phyloP scores from a whole-genome alignment of 2,113 vertebrate species.

The Oryzias woworae region DNA sequence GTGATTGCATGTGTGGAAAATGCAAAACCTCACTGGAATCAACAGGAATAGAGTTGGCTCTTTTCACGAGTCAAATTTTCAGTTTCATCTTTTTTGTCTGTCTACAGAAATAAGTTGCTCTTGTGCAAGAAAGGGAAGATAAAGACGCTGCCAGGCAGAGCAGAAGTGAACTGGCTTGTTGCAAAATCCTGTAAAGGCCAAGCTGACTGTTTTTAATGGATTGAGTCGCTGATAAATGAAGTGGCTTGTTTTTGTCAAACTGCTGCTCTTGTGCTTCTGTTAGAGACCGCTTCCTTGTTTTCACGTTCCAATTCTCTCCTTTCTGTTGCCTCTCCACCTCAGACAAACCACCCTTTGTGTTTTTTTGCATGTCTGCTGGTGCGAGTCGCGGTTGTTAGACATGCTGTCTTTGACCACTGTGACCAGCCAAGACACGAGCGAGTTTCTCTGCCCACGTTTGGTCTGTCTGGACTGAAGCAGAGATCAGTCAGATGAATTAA shows the following conservation, averaged over 20 bases:
- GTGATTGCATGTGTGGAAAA: slow-evolving; percentile 6
- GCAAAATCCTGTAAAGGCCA: not conserved
- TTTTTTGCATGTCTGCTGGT: slow-evolving; percentile 25
- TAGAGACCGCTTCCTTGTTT: slow-evolving; percentile 42
- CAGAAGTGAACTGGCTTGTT: not conserved
- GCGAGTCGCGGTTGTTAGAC: slow-evolving; percentile 35
- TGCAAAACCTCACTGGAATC: not conserved
- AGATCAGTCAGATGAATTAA: not conserved
- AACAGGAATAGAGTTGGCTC: not conserved
- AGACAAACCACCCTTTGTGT: slow-evolving; percentile 59
- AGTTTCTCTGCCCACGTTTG: not conserved
- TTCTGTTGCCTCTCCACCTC: slow-evolving; percentile 32
- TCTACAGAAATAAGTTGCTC: not conserved
- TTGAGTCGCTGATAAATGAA: not conserved
- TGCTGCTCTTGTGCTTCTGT: not conserved
- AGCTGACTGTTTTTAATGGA: not conserved
- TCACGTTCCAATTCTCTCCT: slow-evolving; percentile 21
- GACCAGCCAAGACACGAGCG: slow-evolving; percentile 10
- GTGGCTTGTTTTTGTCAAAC: not conserved
- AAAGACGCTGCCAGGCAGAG: not conserved
- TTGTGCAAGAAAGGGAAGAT: slow-evolving; percentile 1
- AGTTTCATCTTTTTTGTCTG: slow-evolving; percentile 5
- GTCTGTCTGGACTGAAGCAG: slow-evolving; percentile 11
- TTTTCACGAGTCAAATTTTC: not conserved
- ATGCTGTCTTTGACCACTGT: slow-evolving; percentile 31